Percentiles rank a stretch among this genome's conserved stretches.
phyloP scores from a whole-genome alignment of 2,888 invertebrate species.

The Graphium colonna region DNA sequence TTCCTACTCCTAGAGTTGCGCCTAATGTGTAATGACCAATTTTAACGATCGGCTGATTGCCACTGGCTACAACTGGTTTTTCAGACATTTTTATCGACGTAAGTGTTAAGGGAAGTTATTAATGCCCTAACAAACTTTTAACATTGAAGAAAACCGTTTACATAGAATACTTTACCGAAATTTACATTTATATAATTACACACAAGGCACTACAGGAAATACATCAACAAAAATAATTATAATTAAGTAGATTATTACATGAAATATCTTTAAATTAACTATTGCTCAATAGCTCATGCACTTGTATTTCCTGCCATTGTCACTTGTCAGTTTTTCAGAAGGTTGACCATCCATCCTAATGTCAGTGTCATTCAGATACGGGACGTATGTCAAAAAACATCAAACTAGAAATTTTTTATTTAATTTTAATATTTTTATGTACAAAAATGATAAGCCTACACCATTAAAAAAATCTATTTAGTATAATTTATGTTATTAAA shows the following conservation, averaged over 20 bases:
- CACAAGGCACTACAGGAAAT: conserved; percentile 8
- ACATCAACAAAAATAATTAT: conserved; percentile 1
- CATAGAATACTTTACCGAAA: background rate
- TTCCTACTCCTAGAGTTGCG: conserved; percentile 93
- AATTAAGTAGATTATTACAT: background rate
- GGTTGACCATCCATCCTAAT: no score
- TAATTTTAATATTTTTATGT: no score
- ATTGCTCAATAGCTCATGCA: no score
- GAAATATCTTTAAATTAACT: background rate
- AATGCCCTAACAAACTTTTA: conserved; percentile 9
- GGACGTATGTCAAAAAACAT: no score
- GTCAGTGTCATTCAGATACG: no score
- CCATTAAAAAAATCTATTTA: no score
- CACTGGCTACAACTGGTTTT: conserved; percentile 59
- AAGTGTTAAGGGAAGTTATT: conserved; percentile 12
- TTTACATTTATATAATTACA: conserved; percentile 16
- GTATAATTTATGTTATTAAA: no score
- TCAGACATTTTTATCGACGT: conserved; percentile 55
- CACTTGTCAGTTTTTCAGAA: conserved; percentile 3
- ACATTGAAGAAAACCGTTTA: background rate
- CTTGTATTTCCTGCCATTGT: background rate
- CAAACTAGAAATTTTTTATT: no score
- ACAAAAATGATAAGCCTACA: no score
- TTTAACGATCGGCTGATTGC: conserved; percentile 90
- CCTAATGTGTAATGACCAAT: conserved; percentile 99